These are phyloP conservation scores for Lucilia sericata DNA, from an alignment of 1,140 invertebrate species.

Conservation along the genomic window DNA sequence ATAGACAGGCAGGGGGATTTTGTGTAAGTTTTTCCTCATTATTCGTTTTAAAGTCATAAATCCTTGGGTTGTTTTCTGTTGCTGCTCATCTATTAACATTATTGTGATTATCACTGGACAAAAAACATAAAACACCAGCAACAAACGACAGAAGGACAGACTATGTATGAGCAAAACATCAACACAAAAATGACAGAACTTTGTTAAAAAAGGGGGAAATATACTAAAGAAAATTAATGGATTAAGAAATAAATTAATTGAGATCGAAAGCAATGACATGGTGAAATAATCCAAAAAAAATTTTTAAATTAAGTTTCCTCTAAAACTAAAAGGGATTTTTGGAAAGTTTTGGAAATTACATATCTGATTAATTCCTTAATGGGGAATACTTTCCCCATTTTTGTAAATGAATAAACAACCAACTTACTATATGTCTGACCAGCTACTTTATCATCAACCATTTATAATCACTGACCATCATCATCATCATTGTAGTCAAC, in stretches of 20 bases:
- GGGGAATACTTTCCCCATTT: background rate
- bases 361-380: background rate
- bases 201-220: background rate
- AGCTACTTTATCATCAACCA: conserved; percentile 9
- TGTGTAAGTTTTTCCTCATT: background rate
- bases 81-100: conserved; percentile 23
- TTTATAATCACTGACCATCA: conserved; percentile 20
- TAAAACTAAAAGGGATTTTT: too few species aligned
- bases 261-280: too few species aligned
- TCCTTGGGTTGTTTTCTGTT: background rate
- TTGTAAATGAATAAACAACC: background rate
- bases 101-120: background rate
- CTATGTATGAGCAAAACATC: background rate
- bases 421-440: conserved; percentile 6
- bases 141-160: background rate
- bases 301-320: too few species aligned
- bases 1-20: background rate
- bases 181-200: conserved; percentile 1
- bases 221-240: background rate
- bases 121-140: background rate
- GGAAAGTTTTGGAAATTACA: too few species aligned
- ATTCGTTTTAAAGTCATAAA: conserved; percentile 10
- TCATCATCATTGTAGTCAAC: background rate
- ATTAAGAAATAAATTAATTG: too few species aligned
- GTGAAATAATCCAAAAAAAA: too few species aligned